Evolutionary conservation across 2,113 vertebrate genomes (phyloP), one percentile per base, ranked within the genome.

Genomic region (Zosterops hypoxanthus): DNA sequence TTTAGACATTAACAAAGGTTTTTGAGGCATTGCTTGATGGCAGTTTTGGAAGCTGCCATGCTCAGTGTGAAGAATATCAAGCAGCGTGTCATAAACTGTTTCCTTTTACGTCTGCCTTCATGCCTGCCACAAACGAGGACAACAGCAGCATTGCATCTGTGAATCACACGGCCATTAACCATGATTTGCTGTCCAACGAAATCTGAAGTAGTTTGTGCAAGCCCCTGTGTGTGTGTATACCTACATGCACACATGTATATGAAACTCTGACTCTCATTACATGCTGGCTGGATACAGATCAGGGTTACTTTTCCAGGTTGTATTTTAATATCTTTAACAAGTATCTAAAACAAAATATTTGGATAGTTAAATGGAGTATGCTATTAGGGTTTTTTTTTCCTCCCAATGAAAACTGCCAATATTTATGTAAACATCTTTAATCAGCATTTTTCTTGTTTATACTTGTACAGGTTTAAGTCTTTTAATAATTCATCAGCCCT

Each of bases 31-130:
- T 98, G 56, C 96, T 97, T 53, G 97, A 98, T 41, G 98, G 98
- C 70, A 98, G 98, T 86, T 98, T 98, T 78, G 98, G 98, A 64
- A 97, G 86, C 69, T 98, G 98, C 89, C 94, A 88, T 14, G 53
- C 91, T 79, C 98, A 98, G 4, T 97, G 97, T 81, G 97, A 98
- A 83, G 97, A 98, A 59, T 98, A 98, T 57, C 98, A 98, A 93
- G 94, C 90, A 72, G 96, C 98, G 6, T 98, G 98, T 92, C 98
- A 98, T 84, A 97, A 96, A 96, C 96, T 98, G 76, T 96, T 98
- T 59, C 98, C 98, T 75, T 97, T 98, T 83, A 97, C 98, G 0
- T 94, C 98, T 87, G 98, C 97, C 87, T 98, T 98, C 81, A 95
- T 98, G 95, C 97, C 98, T 64, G 80, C 96, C 81, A 87, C 82